Base-by-base conservation (phyloP, 2,888 invertebrate genomes). In the Emmelina monodactyla region DNA sequence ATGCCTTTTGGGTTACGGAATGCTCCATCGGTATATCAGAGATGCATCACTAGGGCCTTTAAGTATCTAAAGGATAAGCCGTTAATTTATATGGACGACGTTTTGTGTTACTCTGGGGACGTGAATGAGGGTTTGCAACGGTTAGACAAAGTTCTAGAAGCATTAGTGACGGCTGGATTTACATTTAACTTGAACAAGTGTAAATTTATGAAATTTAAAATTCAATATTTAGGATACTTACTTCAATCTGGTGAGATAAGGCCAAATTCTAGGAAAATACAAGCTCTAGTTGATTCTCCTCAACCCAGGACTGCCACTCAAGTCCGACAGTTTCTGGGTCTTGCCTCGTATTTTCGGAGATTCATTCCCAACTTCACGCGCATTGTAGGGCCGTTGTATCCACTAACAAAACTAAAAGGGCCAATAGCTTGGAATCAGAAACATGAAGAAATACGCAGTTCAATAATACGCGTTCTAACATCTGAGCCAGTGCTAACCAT, bases 1-100 rank as follows among this genome's bases (percentile, higher is more conserved):
- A 55, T 55, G 53, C 49, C 53, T 1, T 58, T 58, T 28, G 55
- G 55, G 0, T 33, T 55, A 5, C 34, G 47, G 3, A 54, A 58
- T 32, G 54, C 53, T 0, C 53, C 55, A 1, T 43, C 50, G 1
- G 55, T 51, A 0, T 55, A 58, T 19, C 48, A 50, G 33, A n/a
- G n/a, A n/a, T n/a, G n/a, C n/a, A n/a, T n/a, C n/a, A n/a, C n/a
- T n/a, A n/a, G n/a, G n/a, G n/a, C n/a, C n/a, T n/a, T n/a, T n/a
- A n/a, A n/a, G n/a, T n/a, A n/a, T n/a, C n/a, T n/a, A n/a, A n/a
- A n/a, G n/a, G n/a, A n/a, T n/a, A n/a, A n/a, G n/a, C n/a, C n/a
- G n/a, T n/a, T n/a, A n/a, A n/a, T n/a, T n/a, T n/a, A n/a, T n/a
- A n/a, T n/a, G n/a, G n/a, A n/a, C n/a, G n/a, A n/a, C n/a, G n/a